These are phyloP conservation scores for Pteronura brasiliensis DNA, from an alignment of 2,113 vertebrate genomes.

Conservation along the genomic window DNA sequence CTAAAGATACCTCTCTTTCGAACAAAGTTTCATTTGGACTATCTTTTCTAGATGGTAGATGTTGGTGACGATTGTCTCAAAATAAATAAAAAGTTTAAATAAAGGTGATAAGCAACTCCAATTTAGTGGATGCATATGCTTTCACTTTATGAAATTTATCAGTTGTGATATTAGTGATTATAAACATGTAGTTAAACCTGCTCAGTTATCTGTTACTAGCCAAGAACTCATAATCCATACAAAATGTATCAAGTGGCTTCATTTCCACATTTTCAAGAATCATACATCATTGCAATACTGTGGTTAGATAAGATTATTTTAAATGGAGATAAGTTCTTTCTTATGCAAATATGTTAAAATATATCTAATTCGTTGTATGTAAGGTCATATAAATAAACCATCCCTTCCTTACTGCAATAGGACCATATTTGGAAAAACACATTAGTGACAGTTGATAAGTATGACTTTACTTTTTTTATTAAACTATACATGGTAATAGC, in stretches of 20 bases:
- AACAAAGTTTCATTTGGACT: conserved; percentile 42
- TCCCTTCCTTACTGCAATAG: background rate
- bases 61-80: background rate
- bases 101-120: background rate
- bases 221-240: background rate
- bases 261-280: conserved; percentile 20
- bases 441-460: background rate
- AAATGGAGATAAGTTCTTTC: conserved; percentile 24
- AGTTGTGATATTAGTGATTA: background rate
- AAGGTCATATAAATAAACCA: conserved; percentile 35
- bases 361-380: conserved; percentile 16
- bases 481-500: background rate
- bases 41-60: background rate
- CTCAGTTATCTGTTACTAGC: background rate
- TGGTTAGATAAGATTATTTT: background rate
- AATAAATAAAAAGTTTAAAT: background rate
- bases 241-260: background rate
- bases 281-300: background rate
- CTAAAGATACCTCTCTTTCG: conserved; percentile 40
- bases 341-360: conserved; percentile 32
- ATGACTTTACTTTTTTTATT: background rate
- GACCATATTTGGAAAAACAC: background rate
- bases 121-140: background rate
- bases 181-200: background rate
- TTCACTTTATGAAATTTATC: background rate